Percentiles rank a stretch among this genome's conserved stretches.
phyloP scores from a whole-genome alignment of 2,113 vertebrate species.

The Camelus dromedarius region DNA sequence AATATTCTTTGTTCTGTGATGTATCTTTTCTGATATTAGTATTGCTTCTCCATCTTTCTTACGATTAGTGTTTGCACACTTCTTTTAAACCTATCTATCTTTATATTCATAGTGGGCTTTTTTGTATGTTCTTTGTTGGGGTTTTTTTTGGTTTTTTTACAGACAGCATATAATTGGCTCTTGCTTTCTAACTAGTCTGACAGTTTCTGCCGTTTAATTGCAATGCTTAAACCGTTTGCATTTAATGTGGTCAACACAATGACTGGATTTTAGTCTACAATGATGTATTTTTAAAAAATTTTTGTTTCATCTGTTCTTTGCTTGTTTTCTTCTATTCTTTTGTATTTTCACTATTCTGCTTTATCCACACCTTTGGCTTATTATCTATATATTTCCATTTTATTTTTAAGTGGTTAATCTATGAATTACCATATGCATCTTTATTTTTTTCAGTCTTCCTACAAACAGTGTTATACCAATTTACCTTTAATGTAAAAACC shows the following conservation, averaged over 20 bases:
- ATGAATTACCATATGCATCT: not conserved
- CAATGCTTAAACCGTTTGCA: not conserved
- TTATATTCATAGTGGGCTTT: not conserved
- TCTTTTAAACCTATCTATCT: not conserved
- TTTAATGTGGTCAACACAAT: not conserved
- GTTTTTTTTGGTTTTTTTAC: not conserved
- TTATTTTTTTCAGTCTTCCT: not conserved
- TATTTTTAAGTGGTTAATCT: not conserved
- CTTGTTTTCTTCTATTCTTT: not conserved
- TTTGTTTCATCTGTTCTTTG: not conserved
- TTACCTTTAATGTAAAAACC: not conserved
- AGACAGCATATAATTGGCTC: not conserved
- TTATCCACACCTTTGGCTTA: not conserved
- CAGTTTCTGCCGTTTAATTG: constrained; percentile 20
- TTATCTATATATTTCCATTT: not conserved
- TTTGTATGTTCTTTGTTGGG: too few species aligned
- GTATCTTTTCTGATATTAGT: not conserved
- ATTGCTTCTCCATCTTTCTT: not conserved
- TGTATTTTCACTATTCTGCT: not conserved
- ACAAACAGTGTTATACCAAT: not conserved
- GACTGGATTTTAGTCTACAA: not conserved
- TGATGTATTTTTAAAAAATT: too few species aligned
- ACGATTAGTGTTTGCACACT: not conserved
- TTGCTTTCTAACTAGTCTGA: not conserved
- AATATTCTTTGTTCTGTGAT: not conserved